Conservation (phyloP, 2,888 invertebrate species). For the Spodoptera picta region DNA sequence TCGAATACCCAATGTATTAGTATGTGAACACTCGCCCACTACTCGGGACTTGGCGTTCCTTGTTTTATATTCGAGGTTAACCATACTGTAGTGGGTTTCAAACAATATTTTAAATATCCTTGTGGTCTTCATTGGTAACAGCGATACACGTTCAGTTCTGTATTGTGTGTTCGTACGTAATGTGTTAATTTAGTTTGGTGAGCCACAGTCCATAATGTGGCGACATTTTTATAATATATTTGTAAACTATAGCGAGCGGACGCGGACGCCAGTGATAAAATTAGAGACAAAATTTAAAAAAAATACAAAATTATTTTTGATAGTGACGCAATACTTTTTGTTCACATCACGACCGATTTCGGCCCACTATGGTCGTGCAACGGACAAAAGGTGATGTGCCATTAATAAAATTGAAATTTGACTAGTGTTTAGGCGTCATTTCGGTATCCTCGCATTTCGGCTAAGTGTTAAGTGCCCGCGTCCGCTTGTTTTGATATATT, state of each 20-base stretch:
- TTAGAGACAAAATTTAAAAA: constrained; percentile 83
- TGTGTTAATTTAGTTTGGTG: constrained; percentile 76
- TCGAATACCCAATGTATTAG: constrained; percentile 66
- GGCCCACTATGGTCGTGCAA: constrained; percentile 56
- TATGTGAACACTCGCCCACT: constrained; percentile 53
- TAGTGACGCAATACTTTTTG: constrained; percentile 63
- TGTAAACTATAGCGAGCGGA: constrained; percentile 86
- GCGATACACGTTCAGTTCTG: constrained; percentile 83
- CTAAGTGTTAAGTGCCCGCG: constrained; percentile 86
- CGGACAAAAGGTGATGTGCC: constrained; percentile 60
- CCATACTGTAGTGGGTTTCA: constrained; percentile 69
- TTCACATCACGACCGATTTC: constrained; percentile 47
- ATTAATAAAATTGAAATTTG: constrained; percentile 73
- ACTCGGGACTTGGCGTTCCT: constrained; percentile 67
- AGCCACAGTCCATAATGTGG: constrained; percentile 77
- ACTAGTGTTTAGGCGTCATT: constrained; percentile 87
- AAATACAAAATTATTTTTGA: constrained; percentile 85
- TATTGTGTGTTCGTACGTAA: constrained; percentile 68
- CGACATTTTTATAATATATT: constrained; percentile 83
- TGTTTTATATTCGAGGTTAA: constrained; percentile 79
- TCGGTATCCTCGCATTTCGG: constrained; percentile 89
- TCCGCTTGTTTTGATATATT: constrained; percentile 87
- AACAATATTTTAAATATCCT: constrained; percentile 84
- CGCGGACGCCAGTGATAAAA: constrained; percentile 87
- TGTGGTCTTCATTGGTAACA: constrained; percentile 88